Base-by-base conservation (phyloP, 2,113 vertebrate genomes). In the Ochotona curzoniae region DNA sequence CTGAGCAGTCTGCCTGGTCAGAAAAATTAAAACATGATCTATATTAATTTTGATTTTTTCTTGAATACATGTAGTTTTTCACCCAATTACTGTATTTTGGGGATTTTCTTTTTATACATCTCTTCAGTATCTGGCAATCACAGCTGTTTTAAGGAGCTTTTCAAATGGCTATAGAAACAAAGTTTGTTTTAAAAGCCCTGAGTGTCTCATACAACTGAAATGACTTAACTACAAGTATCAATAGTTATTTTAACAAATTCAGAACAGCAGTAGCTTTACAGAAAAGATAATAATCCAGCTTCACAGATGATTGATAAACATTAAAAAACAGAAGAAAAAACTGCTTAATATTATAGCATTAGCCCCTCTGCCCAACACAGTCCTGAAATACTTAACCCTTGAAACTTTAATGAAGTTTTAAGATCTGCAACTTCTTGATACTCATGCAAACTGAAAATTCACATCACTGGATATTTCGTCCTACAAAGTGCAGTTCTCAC, bases 11-110 rank as follows among this genome's bases (percentile, higher is more conserved):
- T 89, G 91, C 38, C 87, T 97, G 87, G 93, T 96, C 96, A 92
- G 90, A 96, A 97, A 97, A 97, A 93, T 94, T 94, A 97, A 97
- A 96, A 95, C 0, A 0, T 83, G 81, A 85, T 97, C 92, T 96
- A 79, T 90, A 95, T 94, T 93, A 89, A 96, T 95, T 96, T 96
- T 97, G 74, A 95, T 94, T 97, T 95, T 95, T 83, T 92, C 93
- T 95, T 94, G 44, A 85, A 95, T 89, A 90, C 71, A 95, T 60
- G 23, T 0, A 26, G 93, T 18, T 32, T 79, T 82, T 95, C 67
- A 94, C 69, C 63, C 93, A 75, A 63, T 63, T 85, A 87, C 60
- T 96, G 5, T 70, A 93, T 35, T 78, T 93, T 94, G 76, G 71
- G 83, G 87, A 94, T 95, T 89, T 96, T 92, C 38, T 44, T 57